Conservation (phyloP, 2,797 vertebrate species). For the Ceyx erithaca region DNA sequence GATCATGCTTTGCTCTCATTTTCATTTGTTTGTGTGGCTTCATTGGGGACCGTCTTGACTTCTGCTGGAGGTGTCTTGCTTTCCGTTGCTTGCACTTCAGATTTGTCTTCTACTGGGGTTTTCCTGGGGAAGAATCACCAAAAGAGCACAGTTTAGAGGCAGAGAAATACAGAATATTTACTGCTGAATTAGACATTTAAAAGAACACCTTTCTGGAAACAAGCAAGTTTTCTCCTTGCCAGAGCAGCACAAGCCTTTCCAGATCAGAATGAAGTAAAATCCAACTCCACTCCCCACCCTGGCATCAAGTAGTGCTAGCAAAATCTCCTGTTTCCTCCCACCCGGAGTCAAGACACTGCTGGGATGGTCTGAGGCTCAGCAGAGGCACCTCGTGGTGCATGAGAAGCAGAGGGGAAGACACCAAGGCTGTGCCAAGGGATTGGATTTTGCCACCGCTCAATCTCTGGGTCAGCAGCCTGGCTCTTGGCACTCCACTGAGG, state of each 20-base stretch:
- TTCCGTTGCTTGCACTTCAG: slow-evolving; percentile 83
- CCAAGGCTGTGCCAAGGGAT: accelerated
- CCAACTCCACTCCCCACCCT: neutral
- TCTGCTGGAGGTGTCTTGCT: slow-evolving; percentile 84
- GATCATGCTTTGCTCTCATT: slow-evolving; percentile 94
- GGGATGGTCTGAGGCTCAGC: neutral
- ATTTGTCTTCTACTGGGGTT: slow-evolving; percentile 85
- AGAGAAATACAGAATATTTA: neutral
- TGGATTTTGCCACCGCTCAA: neutral
- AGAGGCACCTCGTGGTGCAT: neutral
- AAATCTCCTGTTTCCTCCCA: neutral
- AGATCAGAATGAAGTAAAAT: accelerated
- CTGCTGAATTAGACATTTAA: accelerated
- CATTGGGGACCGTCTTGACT: slow-evolving; percentile 88
- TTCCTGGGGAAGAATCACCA: slow-evolving; percentile 82
- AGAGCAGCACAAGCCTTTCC: neutral
- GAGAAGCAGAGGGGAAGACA: neutral
- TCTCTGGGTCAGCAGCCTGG: neutral
- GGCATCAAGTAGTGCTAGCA: accelerated
- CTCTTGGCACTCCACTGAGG: neutral
- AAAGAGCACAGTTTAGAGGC: slow-evolving; percentile 44
- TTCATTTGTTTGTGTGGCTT: slow-evolving; percentile 89
- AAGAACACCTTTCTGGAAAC: accelerated
- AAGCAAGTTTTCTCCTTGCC: accelerated
- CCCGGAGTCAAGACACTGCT: neutral